These are phyloP conservation scores for Salvelinus namaycush DNA, from an alignment of 2,113 vertebrate genomes.

Conservation along the genomic window DNA sequence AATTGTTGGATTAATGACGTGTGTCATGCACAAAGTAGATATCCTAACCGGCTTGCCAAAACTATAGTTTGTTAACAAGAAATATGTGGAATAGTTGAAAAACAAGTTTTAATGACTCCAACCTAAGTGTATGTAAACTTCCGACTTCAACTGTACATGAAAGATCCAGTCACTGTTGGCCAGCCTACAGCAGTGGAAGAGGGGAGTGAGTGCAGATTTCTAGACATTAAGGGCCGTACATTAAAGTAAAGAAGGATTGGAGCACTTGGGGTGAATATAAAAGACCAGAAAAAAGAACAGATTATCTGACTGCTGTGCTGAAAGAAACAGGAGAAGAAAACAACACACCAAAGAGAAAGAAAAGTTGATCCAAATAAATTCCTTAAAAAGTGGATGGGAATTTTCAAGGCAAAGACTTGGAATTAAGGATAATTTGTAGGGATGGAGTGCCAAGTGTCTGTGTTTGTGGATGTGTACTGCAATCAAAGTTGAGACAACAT, in stretches of 20 bases:
- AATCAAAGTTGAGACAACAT: neutral
- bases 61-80: too few species aligned
- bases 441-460: conserved; percentile 43
- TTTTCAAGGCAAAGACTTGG: conserved; percentile 58
- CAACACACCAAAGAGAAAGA: conserved; percentile 34
- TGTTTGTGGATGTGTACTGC: conserved; percentile 4
- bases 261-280: conserved; percentile 20
- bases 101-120: too few species aligned
- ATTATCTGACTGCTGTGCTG: conserved; percentile 29
- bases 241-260: conserved; percentile 16
- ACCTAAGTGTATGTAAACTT: too few species aligned
- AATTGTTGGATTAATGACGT: too few species aligned
- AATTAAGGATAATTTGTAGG: conserved; percentile 67
- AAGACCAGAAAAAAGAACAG: conserved; percentile 32
- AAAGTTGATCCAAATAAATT: conserved; percentile 32
- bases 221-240: conserved; percentile 19
- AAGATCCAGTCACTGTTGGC: too few species aligned
- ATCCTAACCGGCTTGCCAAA: too few species aligned
- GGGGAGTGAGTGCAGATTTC: neutral
- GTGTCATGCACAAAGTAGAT: too few species aligned
- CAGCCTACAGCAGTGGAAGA: too few species aligned
- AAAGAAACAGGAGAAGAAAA: neutral
- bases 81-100: too few species aligned
- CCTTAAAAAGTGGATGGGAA: conserved; percentile 40
- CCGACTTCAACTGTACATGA: too few species aligned